A percentile compares a stretch with the other conserved stretches of the same genome.
Evolutionary conservation across 1,140 invertebrate genomes (phyloP).

Genomic region (Propsilocerus akamusi): DNA sequence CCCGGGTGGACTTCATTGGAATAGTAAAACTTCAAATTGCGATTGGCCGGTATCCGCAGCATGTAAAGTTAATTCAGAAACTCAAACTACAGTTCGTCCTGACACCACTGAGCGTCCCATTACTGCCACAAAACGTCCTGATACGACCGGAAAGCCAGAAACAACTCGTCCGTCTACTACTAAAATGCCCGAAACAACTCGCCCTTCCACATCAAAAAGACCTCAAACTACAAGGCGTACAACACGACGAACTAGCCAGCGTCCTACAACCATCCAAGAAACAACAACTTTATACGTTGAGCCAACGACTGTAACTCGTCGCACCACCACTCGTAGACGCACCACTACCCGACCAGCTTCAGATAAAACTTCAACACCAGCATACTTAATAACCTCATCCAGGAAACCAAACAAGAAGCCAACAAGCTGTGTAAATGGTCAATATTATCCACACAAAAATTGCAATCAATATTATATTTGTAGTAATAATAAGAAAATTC

Average conservation of each 20-base stretch:
- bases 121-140: too few relatives aligned
- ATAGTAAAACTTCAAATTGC: slow-evolving; percentile 41
- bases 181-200: slow-evolving; percentile 9
- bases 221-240: slow-evolving; percentile 8
- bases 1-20: slow-evolving; percentile 61
- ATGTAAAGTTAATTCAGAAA: slow-evolving; percentile 28
- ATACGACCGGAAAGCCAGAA: slow-evolving; percentile 9
- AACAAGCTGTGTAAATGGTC: slow-evolving; percentile 17
- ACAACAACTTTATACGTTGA: neutral
- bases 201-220: slow-evolving; percentile 5
- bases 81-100: slow-evolving; percentile 4
- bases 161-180: slow-evolving; percentile 12
- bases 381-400: neutral
- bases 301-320: neutral
- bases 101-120: neutral
- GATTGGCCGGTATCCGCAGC: slow-evolving; percentile 59
- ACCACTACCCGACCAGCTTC: neutral
- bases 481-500: slow-evolving; percentile 40
- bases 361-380: neutral
- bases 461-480: slow-evolving; percentile 51
- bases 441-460: slow-evolving; percentile 34
- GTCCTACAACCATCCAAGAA: neutral
- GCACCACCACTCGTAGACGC: neutral
- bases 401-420: neutral
- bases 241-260: neutral